Conservation (phyloP, 2,113 vertebrate genomes). For the Macaca nemestrina region DNA sequence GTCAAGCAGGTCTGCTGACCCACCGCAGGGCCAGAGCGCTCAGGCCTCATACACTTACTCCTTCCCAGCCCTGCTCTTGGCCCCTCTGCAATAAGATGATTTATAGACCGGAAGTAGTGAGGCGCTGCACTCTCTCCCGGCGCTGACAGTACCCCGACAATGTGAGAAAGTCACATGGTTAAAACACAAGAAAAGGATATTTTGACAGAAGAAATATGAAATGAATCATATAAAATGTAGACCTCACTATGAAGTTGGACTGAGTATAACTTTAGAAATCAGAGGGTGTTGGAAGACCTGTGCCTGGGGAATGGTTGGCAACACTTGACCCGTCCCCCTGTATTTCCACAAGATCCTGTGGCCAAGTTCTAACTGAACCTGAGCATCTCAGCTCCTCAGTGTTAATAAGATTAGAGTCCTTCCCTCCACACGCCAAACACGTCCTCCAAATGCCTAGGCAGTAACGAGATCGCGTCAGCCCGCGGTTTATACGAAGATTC, state of each 20-base stretch:
- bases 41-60: neutral
- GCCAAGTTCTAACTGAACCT: neutral
- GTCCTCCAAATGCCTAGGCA: neutral
- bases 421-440: neutral
- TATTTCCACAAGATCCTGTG: neutral
- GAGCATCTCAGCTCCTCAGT: no score
- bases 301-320: accelerated
- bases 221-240: neutral
- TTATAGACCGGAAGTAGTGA: no score
- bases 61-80: neutral
- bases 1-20: neutral
- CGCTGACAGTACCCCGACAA: no score
- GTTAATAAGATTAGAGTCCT: no score
- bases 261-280: neutral
- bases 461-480: neutral
- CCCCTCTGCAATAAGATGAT: neutral
- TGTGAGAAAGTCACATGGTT: neutral
- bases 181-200: neutral
- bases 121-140: no score
- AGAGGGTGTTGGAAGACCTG: neutral
- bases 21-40: no score
- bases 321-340: neutral
- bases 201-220: neutral
- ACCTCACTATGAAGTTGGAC: neutral
- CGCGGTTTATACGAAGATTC: accelerated